A percentile compares a stretch with the other conserved stretches of the same genome.
phyloP scores from a whole-genome alignment of 2,113 vertebrate species.

The Castor canadensis region DNA sequence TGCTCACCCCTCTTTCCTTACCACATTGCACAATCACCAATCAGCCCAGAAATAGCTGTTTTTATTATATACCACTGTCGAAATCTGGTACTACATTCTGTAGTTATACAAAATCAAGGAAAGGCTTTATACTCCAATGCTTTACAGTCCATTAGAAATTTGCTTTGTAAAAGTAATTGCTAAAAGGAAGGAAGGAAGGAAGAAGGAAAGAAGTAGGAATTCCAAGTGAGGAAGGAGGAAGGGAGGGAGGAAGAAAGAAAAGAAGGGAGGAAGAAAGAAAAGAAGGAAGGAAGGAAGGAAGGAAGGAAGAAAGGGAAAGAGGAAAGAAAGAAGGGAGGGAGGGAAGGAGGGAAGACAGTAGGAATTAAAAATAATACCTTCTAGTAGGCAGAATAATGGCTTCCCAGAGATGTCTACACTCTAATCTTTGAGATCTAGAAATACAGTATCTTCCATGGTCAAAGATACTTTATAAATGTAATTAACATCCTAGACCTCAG shows the following conservation, averaged over 20 bases:
- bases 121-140: not conserved
- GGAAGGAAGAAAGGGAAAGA: too few relatives aligned
- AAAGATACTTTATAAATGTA: too few relatives aligned
- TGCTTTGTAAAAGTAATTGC: not conserved
- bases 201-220: too few relatives aligned
- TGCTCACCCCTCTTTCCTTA: not conserved
- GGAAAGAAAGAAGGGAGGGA: not conserved
- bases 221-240: too few relatives aligned
- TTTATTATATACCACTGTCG: not conserved
- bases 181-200: not conserved
- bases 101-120: not conserved
- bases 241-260: too few relatives aligned
- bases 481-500: not conserved
- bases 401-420: not conserved
- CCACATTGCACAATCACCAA: not conserved
- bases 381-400: not conserved
- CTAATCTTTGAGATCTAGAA: not conserved
- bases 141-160: not conserved
- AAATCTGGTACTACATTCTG: not conserved
- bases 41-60: too few relatives aligned
- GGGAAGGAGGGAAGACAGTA: too few relatives aligned
- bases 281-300: not conserved
- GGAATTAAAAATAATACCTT: not conserved
- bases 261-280: not conserved
- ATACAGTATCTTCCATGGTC: not conserved